phyloP scores from a whole-genome alignment of 2,888 invertebrate species.

The Aricia artaxerxes region DNA sequence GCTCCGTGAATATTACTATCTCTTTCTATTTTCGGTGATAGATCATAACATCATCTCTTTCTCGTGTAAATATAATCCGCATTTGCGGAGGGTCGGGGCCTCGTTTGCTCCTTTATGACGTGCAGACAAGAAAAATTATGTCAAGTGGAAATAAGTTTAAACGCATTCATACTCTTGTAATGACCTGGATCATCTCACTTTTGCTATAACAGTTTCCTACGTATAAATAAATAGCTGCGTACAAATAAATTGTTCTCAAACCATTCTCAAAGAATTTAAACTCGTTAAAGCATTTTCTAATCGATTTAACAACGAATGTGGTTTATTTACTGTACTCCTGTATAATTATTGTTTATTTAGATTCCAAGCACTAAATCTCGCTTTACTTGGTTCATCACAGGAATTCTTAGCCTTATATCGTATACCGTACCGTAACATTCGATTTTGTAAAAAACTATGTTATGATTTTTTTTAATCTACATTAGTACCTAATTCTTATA shows the following conservation, averaged over 20 bases:
- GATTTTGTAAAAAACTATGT: constrained; percentile 11
- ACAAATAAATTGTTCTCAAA: background rate
- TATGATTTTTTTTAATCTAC: background rate
- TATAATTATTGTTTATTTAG: background rate
- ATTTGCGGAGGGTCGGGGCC: constrained; percentile 59
- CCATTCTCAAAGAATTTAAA: background rate
- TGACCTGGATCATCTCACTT: background rate
- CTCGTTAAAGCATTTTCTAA: constrained; percentile 1
- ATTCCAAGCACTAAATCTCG: background rate
- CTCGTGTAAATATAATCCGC: constrained; percentile 63
- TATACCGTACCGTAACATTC: background rate
- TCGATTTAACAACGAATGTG: background rate
- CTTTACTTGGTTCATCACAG: background rate
- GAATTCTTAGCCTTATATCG: background rate
- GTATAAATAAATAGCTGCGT: background rate
- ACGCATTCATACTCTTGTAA: background rate
- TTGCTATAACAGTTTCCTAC: background rate
- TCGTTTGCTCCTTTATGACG: constrained; percentile 61
- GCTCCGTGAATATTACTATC: constrained; percentile 61
- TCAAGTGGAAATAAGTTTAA: constrained; percentile 47
- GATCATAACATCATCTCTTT: constrained; percentile 62
- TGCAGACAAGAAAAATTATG: constrained; percentile 55
- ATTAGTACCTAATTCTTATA: background rate
- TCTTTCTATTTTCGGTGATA: constrained; percentile 57
- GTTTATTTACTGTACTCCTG: background rate